phyloP scores from a whole-genome alignment of 2,888 invertebrate genomes.

The Eristalinus sepulchralis region DNA sequence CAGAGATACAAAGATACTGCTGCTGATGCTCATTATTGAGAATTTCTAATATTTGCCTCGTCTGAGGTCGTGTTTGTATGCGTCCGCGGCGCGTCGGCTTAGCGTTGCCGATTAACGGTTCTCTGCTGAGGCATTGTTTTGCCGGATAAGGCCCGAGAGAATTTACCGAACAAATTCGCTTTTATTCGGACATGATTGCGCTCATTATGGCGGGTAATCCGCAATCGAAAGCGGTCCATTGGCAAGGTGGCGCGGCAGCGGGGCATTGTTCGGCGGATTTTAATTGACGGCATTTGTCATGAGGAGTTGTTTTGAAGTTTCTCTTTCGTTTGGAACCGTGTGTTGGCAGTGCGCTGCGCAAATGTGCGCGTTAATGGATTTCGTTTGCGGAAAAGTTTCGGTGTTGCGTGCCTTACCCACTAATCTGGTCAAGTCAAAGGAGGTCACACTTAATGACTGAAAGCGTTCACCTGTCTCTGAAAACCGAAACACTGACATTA shows the following conservation, averaged over 20 bases:
- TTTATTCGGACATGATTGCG: slow-evolving; percentile 22
- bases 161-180: slow-evolving; percentile 16
- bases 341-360: neutral
- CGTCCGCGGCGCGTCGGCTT: neutral
- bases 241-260: neutral
- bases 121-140: neutral
- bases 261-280: neutral
- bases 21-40: slow-evolving; percentile 10
- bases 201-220: neutral
- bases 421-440: neutral
- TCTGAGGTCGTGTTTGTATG: neutral
- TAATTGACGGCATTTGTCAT: slow-evolving; percentile 10
- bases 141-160: neutral
- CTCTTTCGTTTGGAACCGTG: slow-evolving; percentile 1
- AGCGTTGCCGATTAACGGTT: neutral
- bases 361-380: neutral
- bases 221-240: slow-evolving; percentile 5
- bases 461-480: neutral
- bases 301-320: neutral
- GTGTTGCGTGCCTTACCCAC: neutral
- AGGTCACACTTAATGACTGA: neutral
- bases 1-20: neutral
- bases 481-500: neutral
- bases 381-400: neutral
- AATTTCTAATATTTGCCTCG: slow-evolving; percentile 11